A percentile compares a stretch with the other conserved stretches of the same genome.
Evolutionary conservation across 2,888 invertebrate genomes (phyloP).

Genomic region (Drosophila mayaguana): DNA sequence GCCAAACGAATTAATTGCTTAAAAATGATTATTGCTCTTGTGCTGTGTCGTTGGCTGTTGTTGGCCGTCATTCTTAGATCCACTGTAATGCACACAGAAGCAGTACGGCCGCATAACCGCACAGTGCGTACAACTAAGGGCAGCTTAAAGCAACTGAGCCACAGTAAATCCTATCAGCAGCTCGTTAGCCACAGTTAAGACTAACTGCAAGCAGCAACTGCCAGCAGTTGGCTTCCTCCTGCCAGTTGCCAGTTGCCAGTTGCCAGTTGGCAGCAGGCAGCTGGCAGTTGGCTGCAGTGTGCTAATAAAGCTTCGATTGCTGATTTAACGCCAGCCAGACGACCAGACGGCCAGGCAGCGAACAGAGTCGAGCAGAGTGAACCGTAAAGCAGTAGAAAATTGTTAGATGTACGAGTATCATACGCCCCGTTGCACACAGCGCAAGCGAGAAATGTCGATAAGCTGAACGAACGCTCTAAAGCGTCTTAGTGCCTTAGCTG

Average conservation of each 20-base stretch:
- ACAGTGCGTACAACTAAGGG: conserved; percentile 23
- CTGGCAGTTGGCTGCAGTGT: conserved; percentile 66
- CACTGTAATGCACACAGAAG: conserved; percentile 15
- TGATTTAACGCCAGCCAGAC: conserved; percentile 67
- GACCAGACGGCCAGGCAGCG: conserved; percentile 7
- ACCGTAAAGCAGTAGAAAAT: conserved; percentile 51
- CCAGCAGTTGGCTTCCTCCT: conserved; percentile 34
- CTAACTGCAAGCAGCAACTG: conserved; percentile 51
- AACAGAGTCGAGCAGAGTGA: conserved; percentile 18
- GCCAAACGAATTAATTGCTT: conserved; percentile 71
- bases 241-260: conserved; percentile 18
- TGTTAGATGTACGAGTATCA: conserved; percentile 65
- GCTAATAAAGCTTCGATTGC: conserved; percentile 81
- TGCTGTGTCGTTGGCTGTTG: conserved; percentile 10
- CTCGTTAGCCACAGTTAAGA: conserved; percentile 67
- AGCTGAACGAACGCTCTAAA: conserved; percentile 60
- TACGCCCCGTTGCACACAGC: conserved; percentile 71
- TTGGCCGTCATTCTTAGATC: conserved; percentile 16
- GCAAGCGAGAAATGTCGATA: conserved; percentile 61
- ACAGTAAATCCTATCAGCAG: conserved; percentile 75
- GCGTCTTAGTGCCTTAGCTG: conserved; percentile 37
- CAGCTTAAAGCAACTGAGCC: conserved; percentile 70
- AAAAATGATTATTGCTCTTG: conserved; percentile 56
- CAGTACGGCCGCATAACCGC: conserved; percentile 34
- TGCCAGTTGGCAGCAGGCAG: conserved; percentile 53